phyloP scores from a whole-genome alignment of 2,797 vertebrate genomes.

The Huso huso region DNA sequence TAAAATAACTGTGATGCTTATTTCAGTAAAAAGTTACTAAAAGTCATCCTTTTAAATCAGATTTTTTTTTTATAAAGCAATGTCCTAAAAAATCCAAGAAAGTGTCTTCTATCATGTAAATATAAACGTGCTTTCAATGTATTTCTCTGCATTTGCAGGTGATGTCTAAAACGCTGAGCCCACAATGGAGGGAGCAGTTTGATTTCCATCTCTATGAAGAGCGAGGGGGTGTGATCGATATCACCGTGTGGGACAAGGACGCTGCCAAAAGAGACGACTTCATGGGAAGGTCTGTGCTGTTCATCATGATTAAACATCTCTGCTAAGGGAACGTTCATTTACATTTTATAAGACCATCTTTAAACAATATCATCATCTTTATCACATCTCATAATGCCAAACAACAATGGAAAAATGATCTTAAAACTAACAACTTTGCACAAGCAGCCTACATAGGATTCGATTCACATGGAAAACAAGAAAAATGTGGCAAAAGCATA shows the following conservation, averaged over 20 bases:
- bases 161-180: constrained; percentile 86
- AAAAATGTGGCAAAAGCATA: too few relatives aligned
- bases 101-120: neutral
- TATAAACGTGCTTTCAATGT: neutral
- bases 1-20: neutral
- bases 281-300: constrained; percentile 78
- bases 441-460: too few relatives aligned
- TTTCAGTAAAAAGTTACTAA: neutral
- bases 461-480: too few relatives aligned
- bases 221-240: constrained; percentile 80
- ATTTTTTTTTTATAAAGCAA: neutral
- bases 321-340: too few relatives aligned
- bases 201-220: constrained; percentile 95
- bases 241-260: constrained; percentile 94
- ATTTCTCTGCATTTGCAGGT: constrained; percentile 53
- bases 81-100: neutral
- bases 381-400: neutral
- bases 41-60: too few relatives aligned
- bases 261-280: constrained; percentile 92
- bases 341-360: too few relatives aligned
- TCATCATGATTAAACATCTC: too few relatives aligned
- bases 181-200: constrained; percentile 96
- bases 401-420: constrained; percentile 11
- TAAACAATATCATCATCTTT: too few relatives aligned
- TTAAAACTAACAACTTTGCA: too few relatives aligned